Base-by-base conservation (phyloP, 1,140 invertebrate genomes). In the Pantala flavescens region DNA sequence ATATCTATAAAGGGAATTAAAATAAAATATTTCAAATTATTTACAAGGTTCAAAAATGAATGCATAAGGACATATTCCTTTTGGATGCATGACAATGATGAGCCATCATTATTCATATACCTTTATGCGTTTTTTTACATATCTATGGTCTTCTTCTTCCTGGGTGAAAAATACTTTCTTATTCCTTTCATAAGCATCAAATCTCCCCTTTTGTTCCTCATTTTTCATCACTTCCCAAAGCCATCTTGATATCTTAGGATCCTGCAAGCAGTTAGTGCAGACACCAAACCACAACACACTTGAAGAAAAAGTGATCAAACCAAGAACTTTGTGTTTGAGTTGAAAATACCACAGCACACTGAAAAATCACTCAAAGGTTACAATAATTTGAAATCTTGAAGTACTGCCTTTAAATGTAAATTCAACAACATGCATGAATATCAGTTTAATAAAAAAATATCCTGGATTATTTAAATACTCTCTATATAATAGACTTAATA, bases 171-270 rank as follows among this genome's bases (percentile, higher is more conserved):
- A 74, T 36, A 49, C 21, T 63, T 72, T 73, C 24, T 72, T 76
- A 49, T 36, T 24, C 42, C 71, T 23, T 23, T 43, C 24, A 71
- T 80, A 80, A 70, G 79, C 77, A 76, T 76, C 76, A 23, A 16
- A 24, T 28, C 71, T 70, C 79, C 78, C 42, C 28, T 79, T 80
- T 79, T 82, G 82, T 74, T 82, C 78, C 72, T 79, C 43, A 74
- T 81, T 79, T 71, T 81, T 73, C 83, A 83, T 84, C 76, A 83
- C 81, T 63, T 80, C 76, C 79, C 80, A 80, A 70, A 84, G 79
- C 82, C 82, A 83, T 74, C 78, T 80, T 77, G 80, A 80, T 77
- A 84, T 79, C 77, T 81, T 82, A 49, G 83, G 82, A 80, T 84
- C 83, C 83, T 84, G 80, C 71, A 74, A 77, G 55, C 77, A 77